A percentile compares a stretch with the other conserved stretches of the same genome.
Evolutionary conservation across 2,888 invertebrate species (phyloP).

Genomic region (Aspidiotus destructor): DNA sequence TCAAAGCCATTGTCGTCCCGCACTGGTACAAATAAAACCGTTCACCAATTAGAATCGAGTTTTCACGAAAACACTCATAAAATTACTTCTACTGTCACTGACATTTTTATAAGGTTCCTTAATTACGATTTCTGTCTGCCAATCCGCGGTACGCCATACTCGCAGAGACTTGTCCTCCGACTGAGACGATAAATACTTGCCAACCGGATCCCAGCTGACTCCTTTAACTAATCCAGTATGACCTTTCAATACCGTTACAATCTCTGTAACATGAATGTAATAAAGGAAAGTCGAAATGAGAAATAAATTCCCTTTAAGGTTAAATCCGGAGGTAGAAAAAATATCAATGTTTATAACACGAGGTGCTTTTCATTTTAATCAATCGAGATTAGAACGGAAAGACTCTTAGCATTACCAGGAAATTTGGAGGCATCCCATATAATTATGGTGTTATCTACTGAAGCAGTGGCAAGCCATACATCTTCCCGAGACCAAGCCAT

Average conservation of each 20-base stretch:
- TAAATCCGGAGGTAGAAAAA: background rate
- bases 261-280: slow-evolving; percentile 41
- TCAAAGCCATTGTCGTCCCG: slow-evolving; percentile 83
- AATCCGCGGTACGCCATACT: slow-evolving; percentile 93
- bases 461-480: slow-evolving; percentile 88
- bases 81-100: background rate
- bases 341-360: no score
- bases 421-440: slow-evolving; percentile 93
- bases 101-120: slow-evolving; percentile 79
- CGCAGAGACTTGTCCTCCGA: slow-evolving; percentile 89
- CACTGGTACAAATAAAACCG: slow-evolving; percentile 39
- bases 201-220: slow-evolving; percentile 96
- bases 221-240: slow-evolving; percentile 94
- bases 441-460: slow-evolving; percentile 94
- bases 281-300: slow-evolving; percentile 36
- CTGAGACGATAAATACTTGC: slow-evolving; percentile 92
- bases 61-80: background rate
- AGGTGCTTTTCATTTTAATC: no score
- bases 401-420: slow-evolving; percentile 45
- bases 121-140: slow-evolving; percentile 78
- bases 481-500: slow-evolving; percentile 94
- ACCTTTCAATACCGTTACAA: slow-evolving; percentile 73
- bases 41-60: background rate
- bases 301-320: background rate
- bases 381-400: no score